Percentiles rank a stretch among this genome's conserved stretches.
These are phyloP conservation scores for Synanthedon andrenaeformis DNA, from an alignment of 2,888 invertebrate genomes.

Conservation along the genomic window DNA sequence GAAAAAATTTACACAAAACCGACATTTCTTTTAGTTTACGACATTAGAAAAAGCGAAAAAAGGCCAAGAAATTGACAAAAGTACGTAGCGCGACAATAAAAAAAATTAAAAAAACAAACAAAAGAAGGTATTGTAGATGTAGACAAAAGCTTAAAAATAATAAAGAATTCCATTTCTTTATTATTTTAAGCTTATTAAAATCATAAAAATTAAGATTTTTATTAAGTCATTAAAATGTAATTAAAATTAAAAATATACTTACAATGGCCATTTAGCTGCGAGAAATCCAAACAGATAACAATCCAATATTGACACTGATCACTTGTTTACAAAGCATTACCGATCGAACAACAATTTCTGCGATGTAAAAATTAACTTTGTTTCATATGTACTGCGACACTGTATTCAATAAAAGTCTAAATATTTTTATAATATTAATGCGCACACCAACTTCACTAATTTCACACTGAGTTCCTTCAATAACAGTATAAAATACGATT, in stretches of 20 bases:
- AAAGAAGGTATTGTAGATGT: no score
- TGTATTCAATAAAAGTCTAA: slow-evolving; percentile 20
- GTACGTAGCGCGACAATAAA: no score
- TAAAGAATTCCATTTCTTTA: no score
- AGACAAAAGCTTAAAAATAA: no score
- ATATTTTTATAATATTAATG: slow-evolving; percentile 22
- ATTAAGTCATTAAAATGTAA: no score
- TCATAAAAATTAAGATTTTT: no score
- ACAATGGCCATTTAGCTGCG: slow-evolving; percentile 50
- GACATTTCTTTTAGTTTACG: no score
- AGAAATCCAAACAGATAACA: slow-evolving; percentile 45
- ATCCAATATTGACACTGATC: slow-evolving; percentile 56
- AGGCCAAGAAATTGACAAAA: no score
- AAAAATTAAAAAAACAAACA: no score
- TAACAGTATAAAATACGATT: slow-evolving; percentile 51
- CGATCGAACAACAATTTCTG: slow-evolving; percentile 27
- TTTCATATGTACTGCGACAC: slow-evolving; percentile 34
- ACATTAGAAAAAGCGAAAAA: no score
- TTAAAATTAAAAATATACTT: slow-evolving; percentile 23
- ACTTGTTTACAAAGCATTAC: slow-evolving; percentile 44
- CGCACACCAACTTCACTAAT: slow-evolving; percentile 22
- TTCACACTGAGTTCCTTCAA: slow-evolving; percentile 36
- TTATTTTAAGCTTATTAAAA: no score
- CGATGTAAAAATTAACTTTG: slow-evolving; percentile 33
- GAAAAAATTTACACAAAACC: no score